Base-by-base conservation (phyloP, 2,888 invertebrate species). In the Tetheella fluctuosa region DNA sequence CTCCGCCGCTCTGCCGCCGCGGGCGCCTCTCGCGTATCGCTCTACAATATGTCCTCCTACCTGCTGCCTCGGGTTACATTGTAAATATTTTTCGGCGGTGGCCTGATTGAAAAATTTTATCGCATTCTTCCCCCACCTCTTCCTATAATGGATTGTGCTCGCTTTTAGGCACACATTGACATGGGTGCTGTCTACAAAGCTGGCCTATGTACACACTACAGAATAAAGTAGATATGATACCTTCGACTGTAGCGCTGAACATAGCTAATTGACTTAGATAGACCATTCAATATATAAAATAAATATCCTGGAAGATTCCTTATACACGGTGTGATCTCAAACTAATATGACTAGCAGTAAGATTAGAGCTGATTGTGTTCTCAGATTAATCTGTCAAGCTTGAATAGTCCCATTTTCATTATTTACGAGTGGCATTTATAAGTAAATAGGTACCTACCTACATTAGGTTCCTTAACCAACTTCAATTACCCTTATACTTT, bases 31-130 rank as follows among this genome's bases (percentile, higher is more conserved):
- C 82, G 84, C 84, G 84, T 85, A 83, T 84, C 89, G 85, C 85
- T 84, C 79, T 80, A 85, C 91, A 91, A 93, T 92, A 93, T 92
- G 91, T 91, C 89, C 88, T 87, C 88, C 81, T 72, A 77, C 79
- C 79, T 74, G 77, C 71, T 81, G 90, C 90, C 90, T 91, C 88
- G 84, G 90, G 90, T 90, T 91, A 91, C 89, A 88, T 85, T 86
- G 91, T 91, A 91, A 89, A 92, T 91, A 92, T 91, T 91, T 91
- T 90, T 91, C 86, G 90, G 88, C 80, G 86, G 89, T 84, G 83
- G 86, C 84, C 85, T 91, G 91, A 92, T 93, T 92, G 92, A 92
- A 92, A 89, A 80, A 64, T 91, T 89, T 90, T 92, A 91, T 91
- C 89, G 85, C 88, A 90, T 91, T 89, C 89, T 83, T 81, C 81